These are phyloP conservation scores for Sebastes itinus DNA, from an alignment of 2,797 vertebrate species.

Conservation along the genomic window DNA sequence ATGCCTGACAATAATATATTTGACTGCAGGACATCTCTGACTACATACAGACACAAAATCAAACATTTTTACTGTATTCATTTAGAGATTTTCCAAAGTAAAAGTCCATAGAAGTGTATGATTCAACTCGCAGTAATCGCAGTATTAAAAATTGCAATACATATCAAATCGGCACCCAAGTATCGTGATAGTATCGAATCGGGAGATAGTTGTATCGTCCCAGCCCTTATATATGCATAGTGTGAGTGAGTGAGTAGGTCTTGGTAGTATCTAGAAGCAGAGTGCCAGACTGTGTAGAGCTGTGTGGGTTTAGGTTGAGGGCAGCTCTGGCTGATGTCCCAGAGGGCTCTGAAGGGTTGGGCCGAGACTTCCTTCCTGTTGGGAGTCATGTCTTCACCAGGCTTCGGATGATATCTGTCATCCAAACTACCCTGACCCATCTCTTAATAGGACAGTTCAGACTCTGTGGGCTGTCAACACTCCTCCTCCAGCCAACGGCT, in stretches of 20 bases:
- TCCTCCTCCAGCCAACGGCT: constrained; percentile 38
- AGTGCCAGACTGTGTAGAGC: background rate
- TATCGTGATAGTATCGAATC: too few relatives aligned
- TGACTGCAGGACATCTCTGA: too few relatives aligned
- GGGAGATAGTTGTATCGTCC: too few relatives aligned
- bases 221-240: too few relatives aligned
- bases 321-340: constrained; percentile 37
- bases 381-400: constrained; percentile 40
- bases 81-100: too few relatives aligned
- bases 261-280: background rate
- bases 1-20: too few relatives aligned
- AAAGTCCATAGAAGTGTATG: too few relatives aligned
- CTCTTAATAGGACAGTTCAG: constrained; percentile 40
- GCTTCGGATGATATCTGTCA: constrained; percentile 56
- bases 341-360: constrained; percentile 39
- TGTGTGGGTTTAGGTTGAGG: constrained; percentile 5
- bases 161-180: too few relatives aligned
- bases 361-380: constrained; percentile 63
- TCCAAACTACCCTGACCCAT: constrained; percentile 43
- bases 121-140: too few relatives aligned
- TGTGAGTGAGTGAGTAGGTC: background rate
- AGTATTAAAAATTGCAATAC: too few relatives aligned
- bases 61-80: too few relatives aligned
- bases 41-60: too few relatives aligned
- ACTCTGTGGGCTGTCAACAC: constrained; percentile 37